A percentile compares a stretch with the other conserved stretches of the same genome.
phyloP scores from a whole-genome alignment of 2,797 vertebrate genomes.

The Pempheris klunzingeri region DNA sequence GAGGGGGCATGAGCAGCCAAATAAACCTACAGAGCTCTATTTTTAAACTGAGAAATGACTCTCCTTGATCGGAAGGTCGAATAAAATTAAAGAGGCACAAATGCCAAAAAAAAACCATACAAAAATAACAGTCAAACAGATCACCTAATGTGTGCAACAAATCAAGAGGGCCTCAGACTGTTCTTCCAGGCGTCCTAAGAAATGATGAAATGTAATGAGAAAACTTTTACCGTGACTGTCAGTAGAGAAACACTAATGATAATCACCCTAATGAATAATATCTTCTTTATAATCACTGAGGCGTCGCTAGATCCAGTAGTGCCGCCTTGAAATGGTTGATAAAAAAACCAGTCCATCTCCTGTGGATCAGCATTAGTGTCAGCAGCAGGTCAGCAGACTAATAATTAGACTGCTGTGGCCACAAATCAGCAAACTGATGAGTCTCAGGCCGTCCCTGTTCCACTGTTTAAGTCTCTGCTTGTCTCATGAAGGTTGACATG shows the following conservation, averaged over 20 bases:
- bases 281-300: background rate
- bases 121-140: background rate
- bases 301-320: background rate
- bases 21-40: background rate
- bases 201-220: background rate
- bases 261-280: background rate
- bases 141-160: background rate
- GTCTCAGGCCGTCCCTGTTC: background rate
- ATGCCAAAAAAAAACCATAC: too few relatives aligned
- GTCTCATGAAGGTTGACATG: background rate
- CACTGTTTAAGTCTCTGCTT: background rate
- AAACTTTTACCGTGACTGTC: background rate
- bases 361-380: constrained; percentile 15
- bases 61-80: too few relatives aligned
- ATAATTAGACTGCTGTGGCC: constrained; percentile 37
- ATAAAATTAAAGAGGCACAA: too few relatives aligned
- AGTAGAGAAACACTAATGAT: background rate
- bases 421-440: constrained; percentile 26
- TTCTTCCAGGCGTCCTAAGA: background rate
- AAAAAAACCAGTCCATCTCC: background rate
- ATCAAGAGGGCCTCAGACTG: background rate
- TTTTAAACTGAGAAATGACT: background rate
- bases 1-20: background rate
- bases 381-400: constrained; percentile 44
- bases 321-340: background rate